Evolutionary conservation across 2,113 vertebrate genomes (phyloP), one percentile per base, ranked within the genome.

Genomic region (Ploceus nigricollis): DNA sequence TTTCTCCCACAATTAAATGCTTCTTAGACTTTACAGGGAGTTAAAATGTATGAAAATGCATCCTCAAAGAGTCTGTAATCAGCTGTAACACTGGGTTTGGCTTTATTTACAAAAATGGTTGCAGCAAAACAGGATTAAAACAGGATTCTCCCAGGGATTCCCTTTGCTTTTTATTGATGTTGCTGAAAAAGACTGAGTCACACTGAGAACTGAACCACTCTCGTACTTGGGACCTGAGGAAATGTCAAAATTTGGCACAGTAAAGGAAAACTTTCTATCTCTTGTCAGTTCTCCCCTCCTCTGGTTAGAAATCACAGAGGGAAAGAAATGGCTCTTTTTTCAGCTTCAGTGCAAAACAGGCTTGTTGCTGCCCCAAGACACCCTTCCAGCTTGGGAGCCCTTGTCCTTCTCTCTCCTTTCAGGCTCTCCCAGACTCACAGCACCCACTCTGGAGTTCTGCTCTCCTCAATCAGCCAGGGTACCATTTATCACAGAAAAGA

Each of bases 401-500:
- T 76, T 4, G 5, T 80, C 71, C 73, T 78, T 37, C 73, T 42
- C 44, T 48, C 44, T 81, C 69, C 48, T 61, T 71, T 57, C 89
- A 58, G 0, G 0, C 28, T 37, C 84, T 65, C 54, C 71, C 44
- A 70, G 65, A 24, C 78, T 85, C 76, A 76, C 35, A 88, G 65
- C 78, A 75, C 31, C 80, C 77, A 68, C 48, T 82, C 72, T 3
- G 1, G 15, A 69, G 54, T 56, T 78, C 87, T 78, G 44, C 10
- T 71, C 78, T 73, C 72, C 68, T 82, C 73, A 53, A 42, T 73
- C 82, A 82, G 53, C 45, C 73, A 83, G 25, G 39, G 33, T 37
- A 89, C 37, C 72, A 93, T 94, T 93, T 87, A 82, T 92, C 84
- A 93, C n/a, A 66, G 54, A 75, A 89, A 91, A 94, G 70, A 92